phyloP scores from a whole-genome alignment of 2,888 invertebrate species.

The Nephrocerus scutellatus region DNA sequence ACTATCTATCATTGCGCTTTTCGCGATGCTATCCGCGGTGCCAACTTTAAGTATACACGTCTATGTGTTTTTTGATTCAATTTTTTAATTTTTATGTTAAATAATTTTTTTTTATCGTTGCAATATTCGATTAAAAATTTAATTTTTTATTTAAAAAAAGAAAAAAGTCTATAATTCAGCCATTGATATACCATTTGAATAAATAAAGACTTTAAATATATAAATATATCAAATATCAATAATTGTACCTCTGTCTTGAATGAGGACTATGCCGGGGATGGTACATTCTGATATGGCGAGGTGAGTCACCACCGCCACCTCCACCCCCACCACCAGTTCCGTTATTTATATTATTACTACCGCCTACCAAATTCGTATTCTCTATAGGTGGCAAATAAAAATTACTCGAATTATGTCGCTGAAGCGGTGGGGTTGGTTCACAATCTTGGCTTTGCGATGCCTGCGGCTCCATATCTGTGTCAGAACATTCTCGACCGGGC shows the following conservation, averaged over 20 bases:
- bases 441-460: conserved; percentile 89
- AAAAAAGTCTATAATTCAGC: neutral
- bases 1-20: no score
- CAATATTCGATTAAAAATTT: neutral
- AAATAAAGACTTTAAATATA: no score
- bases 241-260: conserved; percentile 65
- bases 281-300: conserved; percentile 49
- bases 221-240: conserved; percentile 8
- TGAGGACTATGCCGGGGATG: conserved; percentile 69
- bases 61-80: no score
- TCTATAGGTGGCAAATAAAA: conserved; percentile 72
- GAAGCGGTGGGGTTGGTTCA: conserved; percentile 83
- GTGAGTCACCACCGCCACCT: conserved; percentile 49
- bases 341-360: conserved; percentile 25
- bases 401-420: conserved; percentile 80
- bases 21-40: no score
- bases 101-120: no score
- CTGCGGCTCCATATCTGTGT: conserved; percentile 78
- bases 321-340: conserved; percentile 30
- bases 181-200: no score
- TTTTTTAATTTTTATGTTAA: no score
- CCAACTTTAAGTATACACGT: no score
- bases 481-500: conserved; percentile 73
- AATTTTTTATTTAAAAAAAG: conserved; percentile 1
- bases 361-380: conserved; percentile 26